phyloP scores from a whole-genome alignment of 2,888 invertebrate species.

The Idaea dimidiata region DNA sequence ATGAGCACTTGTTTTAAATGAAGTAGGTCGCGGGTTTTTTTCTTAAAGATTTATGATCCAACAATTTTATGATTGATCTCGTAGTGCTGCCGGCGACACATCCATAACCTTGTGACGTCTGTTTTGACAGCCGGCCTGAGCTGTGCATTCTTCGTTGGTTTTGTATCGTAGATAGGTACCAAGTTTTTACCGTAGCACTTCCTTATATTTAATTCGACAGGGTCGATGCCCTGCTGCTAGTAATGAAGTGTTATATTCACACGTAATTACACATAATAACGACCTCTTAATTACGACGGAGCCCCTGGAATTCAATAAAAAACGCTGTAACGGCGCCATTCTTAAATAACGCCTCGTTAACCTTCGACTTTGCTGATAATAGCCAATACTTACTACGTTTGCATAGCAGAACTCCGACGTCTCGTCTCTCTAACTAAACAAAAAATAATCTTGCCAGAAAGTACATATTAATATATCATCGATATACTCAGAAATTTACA shows the following conservation, averaged over 20 bases:
- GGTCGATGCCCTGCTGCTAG: constrained; percentile 54
- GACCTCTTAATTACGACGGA: constrained; percentile 71
- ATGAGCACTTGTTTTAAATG: constrained; percentile 7
- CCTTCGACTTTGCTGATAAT: constrained; percentile 51
- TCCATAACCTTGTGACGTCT: constrained; percentile 76
- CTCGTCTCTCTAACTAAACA: constrained; percentile 58
- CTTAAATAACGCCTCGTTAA: constrained; percentile 60
- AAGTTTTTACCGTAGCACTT: constrained; percentile 52
- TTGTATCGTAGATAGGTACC: too few relatives aligned
- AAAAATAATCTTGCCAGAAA: constrained; percentile 61
- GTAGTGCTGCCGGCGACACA: constrained; percentile 62
- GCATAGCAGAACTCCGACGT: constrained; percentile 32
- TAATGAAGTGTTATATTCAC: constrained; percentile 62
- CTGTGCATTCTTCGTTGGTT: constrained; percentile 26
- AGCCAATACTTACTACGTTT: constrained; percentile 35
- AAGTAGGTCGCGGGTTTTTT: constrained; percentile 10
- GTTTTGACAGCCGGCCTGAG: constrained; percentile 65
- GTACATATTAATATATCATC: constrained; percentile 46
- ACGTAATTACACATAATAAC: constrained; percentile 69
- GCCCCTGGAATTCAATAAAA: constrained; percentile 50
- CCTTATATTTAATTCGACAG: constrained; percentile 42
- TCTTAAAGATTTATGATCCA: constrained; percentile 16
- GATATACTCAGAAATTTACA: constrained; percentile 21
- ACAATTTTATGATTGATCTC: constrained; percentile 38
- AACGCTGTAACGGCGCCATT: constrained; percentile 60